Percentiles rank a stretch among this genome's conserved stretches.
These are phyloP conservation scores for Calephelis perditalis DNA, from an alignment of 2,888 invertebrate species.

Conservation along the genomic window DNA sequence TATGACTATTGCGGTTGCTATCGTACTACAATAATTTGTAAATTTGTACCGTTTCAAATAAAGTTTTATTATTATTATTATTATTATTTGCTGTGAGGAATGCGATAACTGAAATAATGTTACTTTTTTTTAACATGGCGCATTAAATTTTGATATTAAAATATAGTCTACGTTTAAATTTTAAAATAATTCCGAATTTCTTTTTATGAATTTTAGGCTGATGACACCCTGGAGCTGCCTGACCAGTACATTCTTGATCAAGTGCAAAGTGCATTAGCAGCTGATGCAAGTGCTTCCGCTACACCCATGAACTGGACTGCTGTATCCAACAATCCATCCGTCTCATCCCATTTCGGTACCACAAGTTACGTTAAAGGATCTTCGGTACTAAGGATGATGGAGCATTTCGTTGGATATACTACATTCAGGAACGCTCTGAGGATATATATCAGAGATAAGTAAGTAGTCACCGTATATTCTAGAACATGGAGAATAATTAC, in stretches of 20 bases:
- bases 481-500: too few relatives aligned
- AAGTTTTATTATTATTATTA: too few relatives aligned
- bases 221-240: constrained; percentile 50
- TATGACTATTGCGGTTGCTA: too few relatives aligned
- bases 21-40: too few relatives aligned
- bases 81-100: too few relatives aligned
- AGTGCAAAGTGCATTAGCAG: constrained; percentile 80
- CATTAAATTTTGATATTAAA: too few relatives aligned
- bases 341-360: constrained; percentile 80
- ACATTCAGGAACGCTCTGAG: constrained; percentile 77
- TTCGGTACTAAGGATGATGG: constrained; percentile 81
- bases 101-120: too few relatives aligned
- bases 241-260: constrained; percentile 84
- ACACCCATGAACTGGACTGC: constrained; percentile 71
- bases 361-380: constrained; percentile 85
- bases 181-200: background rate
- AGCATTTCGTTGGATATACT: constrained; percentile 75
- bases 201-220: constrained; percentile 42
- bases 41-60: too few relatives aligned
- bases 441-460: constrained; percentile 77
- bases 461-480: constrained; percentile 35
- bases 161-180: too few relatives aligned
- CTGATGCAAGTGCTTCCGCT: constrained; percentile 70
- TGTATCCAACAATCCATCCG: constrained; percentile 71
- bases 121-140: too few relatives aligned